Evolutionary conservation across 2,888 invertebrate genomes (phyloP).

Genomic region (Ormyrus thymus): DNA sequence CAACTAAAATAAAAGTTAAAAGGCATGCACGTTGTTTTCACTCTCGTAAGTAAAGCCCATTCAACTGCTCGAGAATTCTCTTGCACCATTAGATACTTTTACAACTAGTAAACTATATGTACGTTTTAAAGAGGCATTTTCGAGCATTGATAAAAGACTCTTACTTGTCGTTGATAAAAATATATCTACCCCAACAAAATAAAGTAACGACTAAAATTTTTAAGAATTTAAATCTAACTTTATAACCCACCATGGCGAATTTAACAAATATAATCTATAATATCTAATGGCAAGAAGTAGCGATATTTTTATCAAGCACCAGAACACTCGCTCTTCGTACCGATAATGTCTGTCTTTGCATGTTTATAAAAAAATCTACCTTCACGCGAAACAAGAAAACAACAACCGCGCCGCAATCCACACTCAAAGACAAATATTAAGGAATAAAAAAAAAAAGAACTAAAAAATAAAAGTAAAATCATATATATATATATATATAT

Average conservation of each 20-base stretch:
- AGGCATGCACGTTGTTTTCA: conserved; percentile 53
- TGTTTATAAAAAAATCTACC: conserved; percentile 14
- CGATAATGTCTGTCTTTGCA: conserved; percentile 8
- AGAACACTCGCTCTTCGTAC: conserved; percentile 18
- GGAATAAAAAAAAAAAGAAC: background rate
- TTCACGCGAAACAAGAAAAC: conserved; percentile 33
- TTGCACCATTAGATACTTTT: conserved; percentile 24
- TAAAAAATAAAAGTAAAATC: conserved; percentile 7
- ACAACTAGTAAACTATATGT: conserved; percentile 14
- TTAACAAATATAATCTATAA: background rate
- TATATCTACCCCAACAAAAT: conserved; percentile 26
- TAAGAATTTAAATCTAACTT: background rate
- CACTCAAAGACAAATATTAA: background rate
- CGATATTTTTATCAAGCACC: conserved; percentile 42
- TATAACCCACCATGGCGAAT: background rate
- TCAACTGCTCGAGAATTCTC: conserved; percentile 37
- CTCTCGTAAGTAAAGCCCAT: conserved; percentile 33
- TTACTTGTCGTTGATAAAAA: conserved; percentile 28
- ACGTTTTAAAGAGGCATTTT: conserved; percentile 17
- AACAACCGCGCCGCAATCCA: conserved; percentile 15
- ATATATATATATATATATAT: too few relatives aligned
- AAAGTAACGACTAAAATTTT: background rate
- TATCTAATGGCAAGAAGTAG: background rate
- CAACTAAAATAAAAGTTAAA: conserved; percentile 44
- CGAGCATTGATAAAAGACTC: conserved; percentile 22